Percentiles rank a stretch among this genome's conserved stretches.
These are phyloP conservation scores for Calycopis cecrops DNA, from an alignment of 1,140 invertebrate species.

Conservation along the genomic window DNA sequence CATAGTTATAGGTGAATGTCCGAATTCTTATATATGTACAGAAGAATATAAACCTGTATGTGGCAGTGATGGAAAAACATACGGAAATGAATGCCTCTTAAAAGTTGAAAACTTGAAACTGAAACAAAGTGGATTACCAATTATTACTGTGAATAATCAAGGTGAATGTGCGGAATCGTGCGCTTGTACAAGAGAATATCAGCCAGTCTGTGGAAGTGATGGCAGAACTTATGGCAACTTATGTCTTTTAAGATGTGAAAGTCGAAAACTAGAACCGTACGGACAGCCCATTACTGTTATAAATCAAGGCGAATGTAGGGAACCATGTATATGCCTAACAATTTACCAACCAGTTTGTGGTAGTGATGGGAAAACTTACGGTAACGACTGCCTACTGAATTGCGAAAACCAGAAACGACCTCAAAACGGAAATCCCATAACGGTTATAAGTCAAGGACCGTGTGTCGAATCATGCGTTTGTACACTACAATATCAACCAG, in stretches of 20 bases:
- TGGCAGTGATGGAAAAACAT: constrained; percentile 32
- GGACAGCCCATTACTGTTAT: constrained; percentile 17
- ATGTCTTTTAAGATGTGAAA: constrained; percentile 29
- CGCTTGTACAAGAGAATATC: constrained; percentile 74
- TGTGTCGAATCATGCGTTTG: neutral
- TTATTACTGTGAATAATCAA: constrained; percentile 77
- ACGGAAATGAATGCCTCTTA: constrained; percentile 29
- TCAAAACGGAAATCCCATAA: neutral
- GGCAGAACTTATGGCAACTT: constrained; percentile 30
- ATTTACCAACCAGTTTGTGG: constrained; percentile 29
- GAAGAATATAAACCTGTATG: constrained; percentile 26
- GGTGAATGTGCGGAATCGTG: constrained; percentile 76
- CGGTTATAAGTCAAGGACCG: neutral
- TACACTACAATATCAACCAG: constrained; percentile 65
- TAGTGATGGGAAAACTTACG: constrained; percentile 24
- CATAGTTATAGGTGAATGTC: constrained; percentile 25
- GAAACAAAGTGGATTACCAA: constrained; percentile 1
- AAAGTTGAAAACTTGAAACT: constrained; percentile 11
- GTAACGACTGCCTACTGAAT: constrained; percentile 24
- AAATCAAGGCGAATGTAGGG: constrained; percentile 23
- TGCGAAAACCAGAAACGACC: constrained; percentile 20
- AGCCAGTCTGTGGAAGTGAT: constrained; percentile 80
- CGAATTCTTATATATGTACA: constrained; percentile 16
- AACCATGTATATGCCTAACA: constrained; percentile 23
- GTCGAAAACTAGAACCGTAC: constrained; percentile 11